Conservation (phyloP, 2,113 vertebrate genomes). For the Cyprinodon variegatus region DNA sequence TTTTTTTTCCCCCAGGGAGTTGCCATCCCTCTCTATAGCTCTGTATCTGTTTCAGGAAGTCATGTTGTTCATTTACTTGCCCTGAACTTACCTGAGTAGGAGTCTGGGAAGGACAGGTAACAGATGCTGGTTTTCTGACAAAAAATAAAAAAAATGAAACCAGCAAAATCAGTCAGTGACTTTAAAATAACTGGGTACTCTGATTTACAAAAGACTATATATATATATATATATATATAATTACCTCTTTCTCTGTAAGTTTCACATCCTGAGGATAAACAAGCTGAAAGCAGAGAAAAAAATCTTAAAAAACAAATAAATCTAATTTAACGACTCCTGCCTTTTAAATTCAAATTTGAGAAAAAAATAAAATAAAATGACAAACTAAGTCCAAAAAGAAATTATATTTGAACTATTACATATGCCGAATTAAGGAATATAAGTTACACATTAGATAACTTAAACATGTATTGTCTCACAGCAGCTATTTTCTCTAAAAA, state of each 20-base stretch:
- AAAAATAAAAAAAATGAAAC: background rate
- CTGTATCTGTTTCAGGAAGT: too few relatives aligned
- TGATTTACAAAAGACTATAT: too few relatives aligned
- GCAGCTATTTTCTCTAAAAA: background rate
- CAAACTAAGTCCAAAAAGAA: background rate
- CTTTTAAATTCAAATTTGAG: background rate
- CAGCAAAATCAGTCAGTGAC: background rate
- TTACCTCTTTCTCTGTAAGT: constrained; percentile 95
- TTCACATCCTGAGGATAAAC: constrained; percentile 87
- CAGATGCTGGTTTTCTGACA: constrained; percentile 93
- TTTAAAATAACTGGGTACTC: too few relatives aligned
- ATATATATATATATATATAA: background rate
- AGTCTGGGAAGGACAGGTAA: constrained; percentile 96
- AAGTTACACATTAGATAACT: background rate
- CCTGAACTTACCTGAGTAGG: constrained; percentile 88
- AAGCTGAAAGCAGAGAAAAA: constrained; percentile 77
- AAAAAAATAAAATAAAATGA: background rate
- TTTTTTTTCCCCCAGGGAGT: too few relatives aligned
- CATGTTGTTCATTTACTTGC: too few relatives aligned
- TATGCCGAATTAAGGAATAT: background rate
- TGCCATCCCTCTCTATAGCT: too few relatives aligned
- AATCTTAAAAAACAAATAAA: background rate
- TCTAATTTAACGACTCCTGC: background rate
- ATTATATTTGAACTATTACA: background rate
- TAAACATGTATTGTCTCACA: background rate